Evolutionary conservation across 2,113 vertebrate genomes (phyloP).

Genomic region (Phainopepla nitens): DNA sequence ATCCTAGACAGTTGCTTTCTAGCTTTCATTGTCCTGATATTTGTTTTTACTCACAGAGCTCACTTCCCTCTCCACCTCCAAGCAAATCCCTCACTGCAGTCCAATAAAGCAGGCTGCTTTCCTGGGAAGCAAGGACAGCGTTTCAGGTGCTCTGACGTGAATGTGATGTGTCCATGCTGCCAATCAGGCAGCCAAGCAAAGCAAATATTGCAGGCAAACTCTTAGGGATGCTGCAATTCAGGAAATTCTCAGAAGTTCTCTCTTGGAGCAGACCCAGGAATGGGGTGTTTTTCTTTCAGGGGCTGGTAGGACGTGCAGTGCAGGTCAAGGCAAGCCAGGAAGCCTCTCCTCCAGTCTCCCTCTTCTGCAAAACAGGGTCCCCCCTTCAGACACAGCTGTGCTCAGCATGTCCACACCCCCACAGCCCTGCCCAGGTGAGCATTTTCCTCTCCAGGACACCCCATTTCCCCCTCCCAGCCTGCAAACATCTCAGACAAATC

Average conservation of each 20-base stretch:
- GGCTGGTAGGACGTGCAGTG: background rate
- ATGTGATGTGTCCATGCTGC: background rate
- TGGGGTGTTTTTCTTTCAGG: background rate
- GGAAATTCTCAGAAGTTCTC: background rate
- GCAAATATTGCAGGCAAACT: background rate
- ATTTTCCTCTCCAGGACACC: background rate
- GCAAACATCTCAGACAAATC: background rate
- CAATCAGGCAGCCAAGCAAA: background rate
- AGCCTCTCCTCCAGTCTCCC: background rate
- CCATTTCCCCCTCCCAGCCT: background rate
- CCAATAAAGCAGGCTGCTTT: background rate
- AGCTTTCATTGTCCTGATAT: background rate
- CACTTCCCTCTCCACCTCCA: background rate
- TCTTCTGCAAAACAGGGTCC: background rate
- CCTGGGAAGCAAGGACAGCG: background rate
- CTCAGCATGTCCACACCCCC: background rate
- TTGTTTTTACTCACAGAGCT: background rate
- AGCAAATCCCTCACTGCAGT: background rate
- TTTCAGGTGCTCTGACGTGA: background rate
- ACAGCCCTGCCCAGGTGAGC: background rate
- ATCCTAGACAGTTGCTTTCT: background rate
- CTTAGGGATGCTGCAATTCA: background rate
- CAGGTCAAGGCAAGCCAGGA: background rate
- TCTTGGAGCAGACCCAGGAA: background rate
- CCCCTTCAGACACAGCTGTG: background rate